phyloP scores from a whole-genome alignment of 1,140 invertebrate genomes.

The Drosophila nasuta region DNA sequence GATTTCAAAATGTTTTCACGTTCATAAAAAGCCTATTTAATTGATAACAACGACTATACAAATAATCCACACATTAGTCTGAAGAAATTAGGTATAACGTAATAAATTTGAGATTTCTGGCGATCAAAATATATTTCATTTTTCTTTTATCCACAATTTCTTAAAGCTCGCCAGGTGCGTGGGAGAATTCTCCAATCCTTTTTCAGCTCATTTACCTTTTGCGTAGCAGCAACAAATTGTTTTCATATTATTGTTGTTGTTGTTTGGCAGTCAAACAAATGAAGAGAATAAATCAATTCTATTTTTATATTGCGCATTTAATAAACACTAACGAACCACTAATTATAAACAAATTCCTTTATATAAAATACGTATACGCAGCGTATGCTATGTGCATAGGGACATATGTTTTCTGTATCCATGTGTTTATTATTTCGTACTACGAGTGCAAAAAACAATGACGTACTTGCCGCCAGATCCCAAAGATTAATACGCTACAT shows the following conservation, averaged over 20 bases:
- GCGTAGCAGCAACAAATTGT: constrained; percentile 16
- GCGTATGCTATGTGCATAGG: neutral
- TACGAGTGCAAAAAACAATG: constrained; percentile 63
- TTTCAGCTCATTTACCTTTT: constrained; percentile 28
- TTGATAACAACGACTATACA: too few relatives aligned
- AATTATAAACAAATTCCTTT: constrained; percentile 68
- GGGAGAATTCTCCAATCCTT: neutral
- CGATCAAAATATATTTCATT: neutral
- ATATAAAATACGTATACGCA: constrained; percentile 35
- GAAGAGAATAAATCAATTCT: constrained; percentile 56
- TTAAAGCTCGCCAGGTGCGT: neutral
- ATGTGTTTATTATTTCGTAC: constrained; percentile 66
- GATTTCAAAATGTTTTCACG: too few relatives aligned
- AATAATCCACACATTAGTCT: too few relatives aligned
- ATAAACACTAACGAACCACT: constrained; percentile 60
- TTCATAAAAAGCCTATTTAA: too few relatives aligned
- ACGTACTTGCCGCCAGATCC: constrained; percentile 45
- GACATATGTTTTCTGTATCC: constrained; percentile 46
- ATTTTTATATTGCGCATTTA: constrained; percentile 60
- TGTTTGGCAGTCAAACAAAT: constrained; percentile 38
- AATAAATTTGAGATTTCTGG: neutral
- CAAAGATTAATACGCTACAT: constrained; percentile 51
- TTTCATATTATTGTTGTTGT: constrained; percentile 28
- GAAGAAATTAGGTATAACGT: too few relatives aligned
- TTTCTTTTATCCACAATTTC: neutral